Evolutionary conservation across 2,888 invertebrate species (phyloP), one percentile per base, ranked within the genome.

Genomic region (Hemaris fuciformis): DNA sequence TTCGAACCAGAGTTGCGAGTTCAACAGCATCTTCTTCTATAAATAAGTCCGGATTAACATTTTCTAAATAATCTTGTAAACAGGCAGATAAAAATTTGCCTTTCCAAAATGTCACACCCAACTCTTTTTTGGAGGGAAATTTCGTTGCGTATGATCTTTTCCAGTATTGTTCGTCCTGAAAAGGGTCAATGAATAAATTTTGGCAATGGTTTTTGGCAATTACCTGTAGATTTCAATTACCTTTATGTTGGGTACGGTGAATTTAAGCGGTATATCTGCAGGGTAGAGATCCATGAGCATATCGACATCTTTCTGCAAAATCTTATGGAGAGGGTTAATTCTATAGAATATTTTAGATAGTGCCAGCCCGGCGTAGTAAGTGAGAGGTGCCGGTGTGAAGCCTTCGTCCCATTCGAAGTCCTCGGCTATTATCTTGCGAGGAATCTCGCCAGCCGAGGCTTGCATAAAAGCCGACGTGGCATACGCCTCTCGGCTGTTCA

Each of bases 141-240:
- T 86, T 88, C 0, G 76, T 79, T 48, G 79, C 79, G 59, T 90
- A 91, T 10, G 91, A 89, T 60, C 95, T 88, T 75, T 94, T 87
- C 95, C 95, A 95, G 80, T 95, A 95, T 78, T 93, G 91, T 73
- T 95, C 95, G 67, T 94, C 91, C 85, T 93, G 74, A 69, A 80
- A 91, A 76, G 27, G n/a, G 38, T n/a, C n/a, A n/a, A 31, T 31
- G 0, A 5, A 31, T 31, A 31, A 31, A 31, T 6, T 1, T 31
- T 31, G 3, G 1, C 1, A 22, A 22, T 1, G 31, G 8, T 31
- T 31, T 3, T 0, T 31, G n/a, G n/a, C n/a, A 31, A 31, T 31
- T 31, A 31, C 31, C 10, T 10, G 31, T 31, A 31, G n/a, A n/a
- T 31, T 10, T 7, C 8, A 31, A 10, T 59, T 75, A 93, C 94